These are phyloP conservation scores for Harmothoe impar DNA, from an alignment of 2,888 invertebrate genomes.

Conservation along the genomic window DNA sequence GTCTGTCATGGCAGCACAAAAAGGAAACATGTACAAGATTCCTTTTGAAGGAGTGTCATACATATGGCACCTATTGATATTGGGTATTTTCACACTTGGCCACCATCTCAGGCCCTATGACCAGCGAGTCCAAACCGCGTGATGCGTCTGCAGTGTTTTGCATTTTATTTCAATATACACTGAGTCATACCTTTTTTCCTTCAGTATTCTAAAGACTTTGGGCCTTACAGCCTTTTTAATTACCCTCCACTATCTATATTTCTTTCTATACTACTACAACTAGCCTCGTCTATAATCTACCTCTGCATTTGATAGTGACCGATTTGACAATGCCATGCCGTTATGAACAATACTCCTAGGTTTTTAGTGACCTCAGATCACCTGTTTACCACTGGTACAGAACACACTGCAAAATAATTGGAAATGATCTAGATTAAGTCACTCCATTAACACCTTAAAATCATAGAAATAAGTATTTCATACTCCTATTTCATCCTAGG, in stretches of 20 bases:
- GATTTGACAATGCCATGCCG: constrained; percentile 1
- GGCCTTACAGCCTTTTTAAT: constrained; percentile 22
- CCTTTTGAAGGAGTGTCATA: not conserved
- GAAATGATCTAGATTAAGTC: not conserved
- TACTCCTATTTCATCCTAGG: not conserved
- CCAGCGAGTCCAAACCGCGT: not conserved
- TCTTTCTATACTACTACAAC: constrained; percentile 27
- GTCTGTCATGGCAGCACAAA: not conserved
- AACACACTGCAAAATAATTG: constrained; percentile 11
- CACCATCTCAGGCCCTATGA: not conserved
- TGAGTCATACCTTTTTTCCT: constrained; percentile 32
- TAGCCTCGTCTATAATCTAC: constrained; percentile 27
- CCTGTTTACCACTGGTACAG: not conserved
- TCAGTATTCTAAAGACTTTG: constrained; percentile 35
- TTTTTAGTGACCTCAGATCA: constrained; percentile 15
- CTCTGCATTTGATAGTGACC: constrained; percentile 14
- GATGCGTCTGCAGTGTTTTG: constrained; percentile 26
- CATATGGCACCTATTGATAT: no score
- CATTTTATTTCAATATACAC: constrained; percentile 28
- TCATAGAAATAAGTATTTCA: not conserved
- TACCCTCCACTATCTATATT: constrained; percentile 13
- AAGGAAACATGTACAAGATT: no score
- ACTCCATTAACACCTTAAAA: constrained; percentile 3
- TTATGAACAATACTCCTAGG: not conserved
- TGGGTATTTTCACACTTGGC: not conserved